Evolutionary conservation across 1,140 invertebrate species (phyloP), one percentile per base, ranked within the genome.

Genomic region (Lepidurus apus): DNA sequence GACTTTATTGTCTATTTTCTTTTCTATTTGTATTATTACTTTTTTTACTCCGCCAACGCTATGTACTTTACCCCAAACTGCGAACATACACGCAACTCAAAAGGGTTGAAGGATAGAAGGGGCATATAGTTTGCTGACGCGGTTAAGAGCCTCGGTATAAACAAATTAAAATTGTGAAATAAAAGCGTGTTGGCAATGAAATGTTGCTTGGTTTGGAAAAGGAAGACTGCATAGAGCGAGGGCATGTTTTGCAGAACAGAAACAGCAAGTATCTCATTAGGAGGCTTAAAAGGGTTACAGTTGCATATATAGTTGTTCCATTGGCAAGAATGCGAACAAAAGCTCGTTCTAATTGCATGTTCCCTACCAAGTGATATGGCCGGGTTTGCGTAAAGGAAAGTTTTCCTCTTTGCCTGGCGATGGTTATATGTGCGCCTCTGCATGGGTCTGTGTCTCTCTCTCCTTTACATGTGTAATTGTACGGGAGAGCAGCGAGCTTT

Each of bases 251-350:
- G 17, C 53, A 65, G 53, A n/a, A 17, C 17, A 65, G 53, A 21
- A 65, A 65, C 53, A 65, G 53, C 53, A 65, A 65, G 13, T 65
- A 65, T 17, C 53, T 65, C n/a, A 65, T 65, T 65, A 65, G 21
- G 21, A 65, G 53, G 13, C 53, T 65, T 65, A n/a, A 65, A 65
- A 65, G 53, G 53, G 53, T 65, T 65, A 17, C 53, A 65, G 53
- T 65, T 65, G 53, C 53, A 65, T 65, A 65, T 65, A 65, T 65
- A 21, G 53, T 65, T 65, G 53, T 65, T 21, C 17, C 9, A 65
- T 9, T 7, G 6, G 13, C 17, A 65, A 65, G 53, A 9, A 65
- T 65, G 53, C 1, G 17, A 65, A 65, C 53, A 65, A 65, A 65
- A 65, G 53, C 53, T 21, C 53, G 21, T 65, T 65, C 53, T 65